Conservation (phyloP, 2,113 vertebrate genomes). For the Labeo catla region DNA sequence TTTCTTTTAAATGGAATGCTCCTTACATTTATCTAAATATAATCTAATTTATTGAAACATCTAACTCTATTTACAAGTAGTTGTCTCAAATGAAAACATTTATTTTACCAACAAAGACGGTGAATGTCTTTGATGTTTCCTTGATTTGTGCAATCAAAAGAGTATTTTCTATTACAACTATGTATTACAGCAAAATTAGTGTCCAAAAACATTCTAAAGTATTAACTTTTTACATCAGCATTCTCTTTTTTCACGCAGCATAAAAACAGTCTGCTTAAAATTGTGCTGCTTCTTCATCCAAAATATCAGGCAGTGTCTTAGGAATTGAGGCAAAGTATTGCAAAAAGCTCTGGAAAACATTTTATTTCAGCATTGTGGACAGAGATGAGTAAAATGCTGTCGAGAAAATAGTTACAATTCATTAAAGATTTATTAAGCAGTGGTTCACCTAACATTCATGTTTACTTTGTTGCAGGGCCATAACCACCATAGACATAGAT, state of each 20-base stretch:
- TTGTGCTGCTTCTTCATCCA: background rate
- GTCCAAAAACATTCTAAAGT: background rate
- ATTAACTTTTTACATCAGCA: background rate
- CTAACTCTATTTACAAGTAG: background rate
- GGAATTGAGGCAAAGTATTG: background rate
- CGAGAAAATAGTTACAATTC: background rate
- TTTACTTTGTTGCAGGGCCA: background rate
- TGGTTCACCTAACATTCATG: background rate
- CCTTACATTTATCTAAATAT: background rate
- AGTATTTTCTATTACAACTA: background rate
- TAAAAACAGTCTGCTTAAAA: background rate
- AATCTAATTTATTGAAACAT: background rate
- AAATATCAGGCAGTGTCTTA: background rate
- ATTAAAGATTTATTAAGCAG: background rate
- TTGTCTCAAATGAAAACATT: background rate
- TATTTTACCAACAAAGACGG: background rate
- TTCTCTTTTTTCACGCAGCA: background rate
- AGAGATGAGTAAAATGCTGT: background rate
- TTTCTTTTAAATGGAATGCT: background rate
- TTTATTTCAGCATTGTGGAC: background rate
- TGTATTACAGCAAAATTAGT: background rate
- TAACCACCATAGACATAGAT: background rate
- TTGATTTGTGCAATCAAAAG: background rate
- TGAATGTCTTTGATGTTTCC: background rate
- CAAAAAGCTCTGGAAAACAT: background rate